Percentiles rank a stretch among this genome's conserved stretches.
Conservation (phyloP, 2,888 invertebrate species). For the Dryadula phaetusa region DNA sequence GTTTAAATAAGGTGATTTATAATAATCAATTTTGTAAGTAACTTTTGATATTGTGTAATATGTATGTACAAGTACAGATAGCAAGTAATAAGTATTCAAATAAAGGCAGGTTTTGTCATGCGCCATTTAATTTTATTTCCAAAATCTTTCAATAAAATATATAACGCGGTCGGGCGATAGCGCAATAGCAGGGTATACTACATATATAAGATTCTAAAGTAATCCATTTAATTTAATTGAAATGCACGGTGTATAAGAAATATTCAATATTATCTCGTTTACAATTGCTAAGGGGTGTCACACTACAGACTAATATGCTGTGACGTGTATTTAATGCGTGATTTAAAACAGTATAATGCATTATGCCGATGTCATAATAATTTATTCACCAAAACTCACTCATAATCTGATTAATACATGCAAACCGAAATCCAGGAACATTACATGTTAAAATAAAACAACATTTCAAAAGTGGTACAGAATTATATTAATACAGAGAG, state of each 20-base stretch:
- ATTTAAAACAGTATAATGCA: neutral
- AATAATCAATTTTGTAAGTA: neutral
- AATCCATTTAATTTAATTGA: too few species aligned
- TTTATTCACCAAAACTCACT: too few species aligned
- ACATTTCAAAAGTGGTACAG: neutral
- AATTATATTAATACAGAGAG: neutral
- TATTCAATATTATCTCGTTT: too few species aligned
- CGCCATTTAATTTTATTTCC: neutral
- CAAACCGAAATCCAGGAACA: too few species aligned
- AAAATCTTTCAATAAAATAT: neutral
- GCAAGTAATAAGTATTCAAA: slow-evolving; percentile 4
- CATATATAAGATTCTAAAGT: too few species aligned
- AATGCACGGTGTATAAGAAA: too few species aligned
- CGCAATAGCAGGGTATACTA: neutral
- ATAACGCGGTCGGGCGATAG: neutral
- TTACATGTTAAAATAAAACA: neutral
- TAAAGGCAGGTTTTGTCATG: neutral
- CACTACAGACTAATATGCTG: too few species aligned
- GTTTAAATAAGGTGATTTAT: too few species aligned
- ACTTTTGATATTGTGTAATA: neutral
- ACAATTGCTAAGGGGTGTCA: too few species aligned
- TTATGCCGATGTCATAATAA: too few species aligned
- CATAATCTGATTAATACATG: too few species aligned
- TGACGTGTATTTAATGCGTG: neutral
- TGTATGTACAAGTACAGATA: neutral